Conservation (phyloP, 2,113 vertebrate species). For the Leptosomus discolor region DNA sequence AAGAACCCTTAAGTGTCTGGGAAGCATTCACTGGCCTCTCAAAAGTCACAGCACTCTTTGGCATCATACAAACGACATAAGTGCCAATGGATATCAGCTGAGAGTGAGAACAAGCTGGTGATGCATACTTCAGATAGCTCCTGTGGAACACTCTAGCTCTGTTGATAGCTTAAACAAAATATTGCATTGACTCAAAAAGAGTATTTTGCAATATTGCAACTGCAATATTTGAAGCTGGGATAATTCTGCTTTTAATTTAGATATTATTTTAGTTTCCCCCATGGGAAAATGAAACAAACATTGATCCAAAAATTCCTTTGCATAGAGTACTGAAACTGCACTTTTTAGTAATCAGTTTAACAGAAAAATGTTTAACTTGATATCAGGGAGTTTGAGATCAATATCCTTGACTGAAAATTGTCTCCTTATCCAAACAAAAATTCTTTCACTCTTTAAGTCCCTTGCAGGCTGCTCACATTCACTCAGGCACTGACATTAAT, state of each 20-base stretch:
- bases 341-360: not conserved
- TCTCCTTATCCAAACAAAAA: not conserved
- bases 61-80: rapidly evolving
- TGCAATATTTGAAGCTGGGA: not conserved
- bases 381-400: not conserved
- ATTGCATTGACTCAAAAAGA: not conserved
- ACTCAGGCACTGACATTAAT: not conserved
- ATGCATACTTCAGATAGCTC: not conserved
- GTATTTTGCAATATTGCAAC: not conserved
- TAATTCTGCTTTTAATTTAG: not conserved
- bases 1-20: not conserved
- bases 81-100: not conserved
- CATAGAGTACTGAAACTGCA: not conserved
- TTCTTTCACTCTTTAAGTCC: not conserved
- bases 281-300: not conserved
- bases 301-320: not conserved
- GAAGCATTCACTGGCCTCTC: not conserved
- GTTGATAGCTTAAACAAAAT: not conserved
- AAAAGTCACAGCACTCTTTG: not conserved
- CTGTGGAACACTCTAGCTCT: not conserved
- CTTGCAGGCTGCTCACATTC: not conserved
- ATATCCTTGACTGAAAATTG: not conserved
- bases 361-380: not conserved
- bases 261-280: not conserved
- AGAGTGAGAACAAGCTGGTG: not conserved